Conservation (phyloP, 35 echinoderm and acorn worm species). For the Stichopus chloronotus region DNA sequence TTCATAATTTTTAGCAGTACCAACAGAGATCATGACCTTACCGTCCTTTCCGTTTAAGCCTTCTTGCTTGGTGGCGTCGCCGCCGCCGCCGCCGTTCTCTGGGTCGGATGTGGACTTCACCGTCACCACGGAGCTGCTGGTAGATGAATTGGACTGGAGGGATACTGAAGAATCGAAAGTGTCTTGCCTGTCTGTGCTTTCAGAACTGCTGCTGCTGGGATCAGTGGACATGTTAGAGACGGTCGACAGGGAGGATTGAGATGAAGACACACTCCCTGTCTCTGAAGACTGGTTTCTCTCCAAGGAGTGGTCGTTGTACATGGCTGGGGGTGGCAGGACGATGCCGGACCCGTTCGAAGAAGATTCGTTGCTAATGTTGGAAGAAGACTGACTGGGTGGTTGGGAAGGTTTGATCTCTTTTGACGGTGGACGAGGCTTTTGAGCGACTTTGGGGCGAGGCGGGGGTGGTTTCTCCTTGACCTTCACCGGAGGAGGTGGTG, state of each 20-base stretch:
- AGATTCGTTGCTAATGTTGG: background rate
- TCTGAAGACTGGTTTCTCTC: slow-evolving; percentile 68
- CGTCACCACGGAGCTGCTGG: slow-evolving; percentile 62
- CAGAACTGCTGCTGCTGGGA: slow-evolving; percentile 74
- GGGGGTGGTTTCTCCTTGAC: slow-evolving; percentile 44
- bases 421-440: slow-evolving; percentile 9
- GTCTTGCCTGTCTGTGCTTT: slow-evolving; percentile 65
- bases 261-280: slow-evolving; percentile 87
- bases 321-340: slow-evolving; percentile 69
- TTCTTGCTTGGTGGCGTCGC: background rate
- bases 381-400: background rate
- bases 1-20: too few relatives aligned
- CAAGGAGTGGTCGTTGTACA: slow-evolving; percentile 62
- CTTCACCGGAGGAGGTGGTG: background rate
- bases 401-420: background rate
- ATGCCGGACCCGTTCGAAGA: slow-evolving; percentile 16
- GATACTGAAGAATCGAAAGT: slow-evolving; percentile 67
- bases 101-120: slow-evolving; percentile 55
- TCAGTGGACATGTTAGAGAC: slow-evolving; percentile 82
- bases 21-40: background rate
- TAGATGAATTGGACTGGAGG: slow-evolving; percentile 63
- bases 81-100: background rate
- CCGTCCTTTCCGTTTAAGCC: background rate
- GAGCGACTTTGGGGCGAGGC: slow-evolving; percentile 19
- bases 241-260: slow-evolving; percentile 88